These are phyloP conservation scores for Neosilurus mollespiculum DNA, from an alignment of 2,797 vertebrate species.

Conservation along the genomic window DNA sequence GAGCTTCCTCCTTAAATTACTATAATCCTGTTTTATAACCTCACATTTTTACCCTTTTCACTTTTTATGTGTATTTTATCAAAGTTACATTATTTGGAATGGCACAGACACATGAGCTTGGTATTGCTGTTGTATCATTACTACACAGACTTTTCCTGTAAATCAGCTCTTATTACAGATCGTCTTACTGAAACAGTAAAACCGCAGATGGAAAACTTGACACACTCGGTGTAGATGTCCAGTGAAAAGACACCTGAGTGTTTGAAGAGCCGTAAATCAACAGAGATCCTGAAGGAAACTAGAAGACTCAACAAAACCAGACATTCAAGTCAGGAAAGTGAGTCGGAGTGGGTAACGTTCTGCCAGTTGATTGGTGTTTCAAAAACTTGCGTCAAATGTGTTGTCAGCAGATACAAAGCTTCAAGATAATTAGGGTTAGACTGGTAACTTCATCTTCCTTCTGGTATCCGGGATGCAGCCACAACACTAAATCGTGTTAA, in stretches of 20 bases:
- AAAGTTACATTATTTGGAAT: not conserved
- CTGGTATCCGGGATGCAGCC: not conserved
- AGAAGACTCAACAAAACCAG: not conserved
- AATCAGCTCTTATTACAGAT: not conserved
- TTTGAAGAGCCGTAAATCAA: not conserved
- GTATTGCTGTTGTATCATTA: not conserved
- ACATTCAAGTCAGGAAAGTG: not conserved
- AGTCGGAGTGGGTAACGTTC: not conserved
- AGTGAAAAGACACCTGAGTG: not conserved
- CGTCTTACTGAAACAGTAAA: not conserved
- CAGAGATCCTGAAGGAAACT: too few species aligned
- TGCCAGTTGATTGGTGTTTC: not conserved
- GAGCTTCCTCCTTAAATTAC: too few species aligned
- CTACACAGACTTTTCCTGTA: not conserved
- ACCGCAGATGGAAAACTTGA: slow-evolving; percentile 23
- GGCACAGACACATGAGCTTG: not conserved
- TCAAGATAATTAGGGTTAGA: not conserved
- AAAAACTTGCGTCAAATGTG: not conserved
- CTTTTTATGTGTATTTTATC: too few species aligned
- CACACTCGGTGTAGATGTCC: slow-evolving; percentile 22
- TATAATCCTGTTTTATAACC: not conserved
- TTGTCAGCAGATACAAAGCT: not conserved
- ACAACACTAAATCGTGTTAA: not conserved
- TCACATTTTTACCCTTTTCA: not conserved
- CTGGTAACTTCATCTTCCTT: not conserved